phyloP scores from a whole-genome alignment of 2,113 vertebrate genomes.

The Pelmatolapia mariae region DNA sequence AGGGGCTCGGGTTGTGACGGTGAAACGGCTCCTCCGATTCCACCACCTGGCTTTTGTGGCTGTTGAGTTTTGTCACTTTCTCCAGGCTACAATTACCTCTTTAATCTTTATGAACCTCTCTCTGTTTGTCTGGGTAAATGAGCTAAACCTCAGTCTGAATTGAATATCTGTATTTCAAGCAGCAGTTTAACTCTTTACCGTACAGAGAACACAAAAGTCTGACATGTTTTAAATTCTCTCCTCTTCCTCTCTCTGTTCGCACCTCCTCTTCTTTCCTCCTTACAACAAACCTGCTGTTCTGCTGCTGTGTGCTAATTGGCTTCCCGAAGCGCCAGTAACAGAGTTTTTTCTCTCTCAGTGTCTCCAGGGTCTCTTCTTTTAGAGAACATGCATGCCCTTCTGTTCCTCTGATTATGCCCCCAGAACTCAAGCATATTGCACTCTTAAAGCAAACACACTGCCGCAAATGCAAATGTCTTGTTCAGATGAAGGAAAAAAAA shows the following conservation, averaged over 20 bases:
- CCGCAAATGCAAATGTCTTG: slow-evolving; percentile 38
- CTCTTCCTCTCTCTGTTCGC: not conserved
- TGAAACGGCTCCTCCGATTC: not conserved
- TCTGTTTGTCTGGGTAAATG: not conserved
- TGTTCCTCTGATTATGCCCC: slow-evolving; percentile 6
- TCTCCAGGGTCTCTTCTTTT: not conserved
- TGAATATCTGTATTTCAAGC: not conserved
- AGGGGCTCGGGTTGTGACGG: not conserved
- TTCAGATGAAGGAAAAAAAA: not conserved
- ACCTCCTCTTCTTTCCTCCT: not conserved
- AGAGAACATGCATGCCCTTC: not conserved
- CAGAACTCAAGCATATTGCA: slow-evolving; percentile 6
- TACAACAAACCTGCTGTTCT: not conserved
- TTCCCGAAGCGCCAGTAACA: not conserved
- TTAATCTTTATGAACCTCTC: not conserved
- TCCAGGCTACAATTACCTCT: not conserved
- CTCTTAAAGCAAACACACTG: slow-evolving; percentile 7
- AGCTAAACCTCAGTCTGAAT: not conserved
- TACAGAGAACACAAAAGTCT: not conserved
- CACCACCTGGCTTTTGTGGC: not conserved
- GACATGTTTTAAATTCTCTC: not conserved
- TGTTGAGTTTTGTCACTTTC: not conserved
- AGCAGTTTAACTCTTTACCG: not conserved
- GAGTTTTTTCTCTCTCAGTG: not conserved
- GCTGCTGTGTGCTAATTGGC: slow-evolving; percentile 35